Evolutionary conservation across 1,140 invertebrate species (phyloP), one percentile per base, ranked within the genome.

Genomic region (Acromyrmex charruanus): DNA sequence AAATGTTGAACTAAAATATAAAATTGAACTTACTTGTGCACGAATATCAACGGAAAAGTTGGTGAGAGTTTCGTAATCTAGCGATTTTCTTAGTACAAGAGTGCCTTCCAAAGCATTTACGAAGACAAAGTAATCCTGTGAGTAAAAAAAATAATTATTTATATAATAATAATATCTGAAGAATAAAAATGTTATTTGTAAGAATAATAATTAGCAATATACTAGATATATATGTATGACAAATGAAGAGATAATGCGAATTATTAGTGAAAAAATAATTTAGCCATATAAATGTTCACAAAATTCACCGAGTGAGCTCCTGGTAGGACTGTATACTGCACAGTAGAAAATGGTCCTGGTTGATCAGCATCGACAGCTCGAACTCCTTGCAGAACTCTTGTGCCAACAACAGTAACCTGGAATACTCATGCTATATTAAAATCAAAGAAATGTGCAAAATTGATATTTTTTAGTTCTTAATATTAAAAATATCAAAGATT

Each of bases 41-140:
- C 98, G 95, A 85, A 99, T 96, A 58, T 96, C 96, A 3, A 99
- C 96, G 0, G 98, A 98, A 90, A 99, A 98, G 92, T 97, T 97
- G 86, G 96, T 96, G 74, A 98, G 95, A 1, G 96, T 96, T 95
- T 99, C 98, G 92, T 97, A 99, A 94, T 99, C 98, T 51, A 99
- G 94, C 3, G 98, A 96, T 92, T 97, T 97, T 77, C 96, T 96
- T 10, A 99, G 95, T 16, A 98, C 97, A 68, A 99, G 92, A 0
- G 97, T 98, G 25, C 98, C 98, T 94, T 98, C 98, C n/a, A 99
- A 95, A 65, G 98, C 97, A 94, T 98, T 98, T 12, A 97, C 96
- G 92, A 99, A 98, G 55, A 97, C 96, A 81, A 98, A 97, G 92
- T 97, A 97, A 91, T 98, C 97, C 96, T 97, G 93, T 10, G 16